Percentiles rank a stretch among this genome's conserved stretches.
phyloP scores from a whole-genome alignment of 2,113 vertebrate species.

The Cebidichthys violaceus region DNA sequence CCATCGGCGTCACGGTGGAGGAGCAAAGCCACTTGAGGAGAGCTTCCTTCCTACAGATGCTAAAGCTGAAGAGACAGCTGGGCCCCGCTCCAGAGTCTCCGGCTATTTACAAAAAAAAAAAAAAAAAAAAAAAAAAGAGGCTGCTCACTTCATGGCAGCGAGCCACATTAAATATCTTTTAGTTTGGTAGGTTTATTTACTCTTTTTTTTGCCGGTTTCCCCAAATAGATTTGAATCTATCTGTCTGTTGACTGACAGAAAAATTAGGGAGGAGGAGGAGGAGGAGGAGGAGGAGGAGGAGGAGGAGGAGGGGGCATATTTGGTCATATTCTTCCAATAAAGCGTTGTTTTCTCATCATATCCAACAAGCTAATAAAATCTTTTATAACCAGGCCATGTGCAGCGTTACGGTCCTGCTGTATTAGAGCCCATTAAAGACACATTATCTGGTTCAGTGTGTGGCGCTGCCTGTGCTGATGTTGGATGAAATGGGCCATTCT shows the following conservation, averaged over 20 bases:
- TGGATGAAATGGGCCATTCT: slow-evolving; percentile 74
- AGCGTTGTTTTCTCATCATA: slow-evolving; percentile 26
- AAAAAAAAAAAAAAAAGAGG: slow-evolving; percentile 14
- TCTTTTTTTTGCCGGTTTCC: slow-evolving; percentile 1
- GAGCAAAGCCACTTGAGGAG: slow-evolving; percentile 53
- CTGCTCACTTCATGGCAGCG: slow-evolving; percentile 54
- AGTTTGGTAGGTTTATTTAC: slow-evolving; percentile 33
- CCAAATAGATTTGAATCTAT: slow-evolving; percentile 18
- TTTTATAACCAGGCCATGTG: slow-evolving; percentile 44
- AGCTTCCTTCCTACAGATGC: slow-evolving; percentile 24
- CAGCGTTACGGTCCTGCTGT: slow-evolving; percentile 51
- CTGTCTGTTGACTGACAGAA: slow-evolving; percentile 12
- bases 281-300: too few relatives aligned
- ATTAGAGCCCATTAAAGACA: slow-evolving; percentile 71
- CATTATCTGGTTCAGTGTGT: slow-evolving; percentile 74
- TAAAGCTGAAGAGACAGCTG: slow-evolving; percentile 68
- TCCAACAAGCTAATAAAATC: slow-evolving; percentile 50
- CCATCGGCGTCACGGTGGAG: slow-evolving; percentile 52
- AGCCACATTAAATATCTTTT: slow-evolving; percentile 22
- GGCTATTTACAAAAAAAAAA: slow-evolving; percentile 21
- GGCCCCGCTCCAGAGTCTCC: slow-evolving; percentile 42
- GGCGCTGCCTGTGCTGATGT: slow-evolving; percentile 59
- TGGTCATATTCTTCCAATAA: slow-evolving; percentile 40
- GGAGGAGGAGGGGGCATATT: too few relatives aligned
- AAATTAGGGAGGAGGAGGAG: too few relatives aligned